Base-by-base conservation (phyloP, 2,888 invertebrate genomes). In the Conus canariensis region DNA sequence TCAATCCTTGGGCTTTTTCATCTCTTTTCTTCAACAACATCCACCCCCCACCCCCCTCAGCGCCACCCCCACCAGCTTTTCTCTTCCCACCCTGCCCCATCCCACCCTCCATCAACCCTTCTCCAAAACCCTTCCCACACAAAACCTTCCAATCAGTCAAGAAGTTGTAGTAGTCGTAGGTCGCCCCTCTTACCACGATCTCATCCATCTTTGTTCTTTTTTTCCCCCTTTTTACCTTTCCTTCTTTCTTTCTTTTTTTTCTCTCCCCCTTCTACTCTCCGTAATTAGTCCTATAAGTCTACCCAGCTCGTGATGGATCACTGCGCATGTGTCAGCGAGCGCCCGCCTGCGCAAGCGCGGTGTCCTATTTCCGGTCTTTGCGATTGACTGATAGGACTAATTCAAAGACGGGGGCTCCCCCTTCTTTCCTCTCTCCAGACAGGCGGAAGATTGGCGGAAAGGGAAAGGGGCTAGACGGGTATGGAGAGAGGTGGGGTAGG, bases 221-320 rank as follows among this genome's bases (percentile, higher is more conserved):
- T 45, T 45, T 45, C 45, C 4, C 4, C 45, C 45, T 45, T 45
- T 45, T 45, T 45, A 1, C 45, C 45, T 45, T 16, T 64, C 64
- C 16, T 16, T 64, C 64, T 64, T 16, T 64, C 64, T 64, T 4
- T 64, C 64, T 64, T 4, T 6, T 16, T 45, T 30, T 45, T 82
- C 82, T 82, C 82, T 82, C 45, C 45, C 4, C 45, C 45, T 45
- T 45, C 4, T 45, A 4, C 82, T 82, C 82, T 82, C 82, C 16
- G 30, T 82, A 82, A 82, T 82, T 82, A 82, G 82, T 10, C 82
- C 82, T 82, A 82, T 82, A 82, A 82, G 82, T 82, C 82, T 14
- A 45, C 82, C 82, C 67, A 67, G 45, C 6, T 45, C 82, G 16
- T 82, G 82, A 82, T 82, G 82, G 82, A 82, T 82, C 56, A 56